Conservation (phyloP, 2,113 vertebrate genomes). For the Sterna hirundo region DNA sequence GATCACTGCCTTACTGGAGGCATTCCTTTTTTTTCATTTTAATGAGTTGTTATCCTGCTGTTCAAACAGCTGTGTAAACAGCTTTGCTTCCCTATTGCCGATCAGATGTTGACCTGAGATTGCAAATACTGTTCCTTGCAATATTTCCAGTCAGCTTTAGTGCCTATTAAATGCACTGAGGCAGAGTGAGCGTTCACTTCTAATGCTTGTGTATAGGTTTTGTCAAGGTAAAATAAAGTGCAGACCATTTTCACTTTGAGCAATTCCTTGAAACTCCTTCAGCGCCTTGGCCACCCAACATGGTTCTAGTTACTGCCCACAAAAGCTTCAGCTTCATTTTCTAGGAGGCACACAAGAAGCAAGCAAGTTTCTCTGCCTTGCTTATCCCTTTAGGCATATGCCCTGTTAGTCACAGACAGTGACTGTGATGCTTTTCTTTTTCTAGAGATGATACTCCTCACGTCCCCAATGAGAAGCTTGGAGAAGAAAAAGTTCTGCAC, state of each 20-base stretch:
- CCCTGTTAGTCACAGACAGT: background rate
- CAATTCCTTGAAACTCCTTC: background rate
- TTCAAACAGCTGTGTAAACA: background rate
- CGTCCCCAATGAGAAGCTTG: constrained; percentile 81
- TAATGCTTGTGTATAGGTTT: background rate
- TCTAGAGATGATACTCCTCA: constrained; percentile 94
- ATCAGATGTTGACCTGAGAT: background rate
- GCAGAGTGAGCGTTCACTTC: background rate
- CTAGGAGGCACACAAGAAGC: background rate
- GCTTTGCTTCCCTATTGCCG: background rate
- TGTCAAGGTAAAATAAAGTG: background rate
- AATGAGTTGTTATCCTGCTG: background rate
- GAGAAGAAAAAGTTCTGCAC: constrained; percentile 80
- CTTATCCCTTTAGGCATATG: background rate
- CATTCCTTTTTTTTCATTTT: background rate
- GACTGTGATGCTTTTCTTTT: background rate
- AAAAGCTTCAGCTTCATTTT: background rate
- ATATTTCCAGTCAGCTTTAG: background rate
- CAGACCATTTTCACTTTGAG: background rate
- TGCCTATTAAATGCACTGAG: background rate
- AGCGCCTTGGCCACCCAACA: background rate
- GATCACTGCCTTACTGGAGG: background rate
- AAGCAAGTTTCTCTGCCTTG: background rate
- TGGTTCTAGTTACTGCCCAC: background rate
- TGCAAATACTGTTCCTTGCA: background rate